Conservation (phyloP, 1,140 invertebrate genomes). For the Drosophila sucinea region DNA sequence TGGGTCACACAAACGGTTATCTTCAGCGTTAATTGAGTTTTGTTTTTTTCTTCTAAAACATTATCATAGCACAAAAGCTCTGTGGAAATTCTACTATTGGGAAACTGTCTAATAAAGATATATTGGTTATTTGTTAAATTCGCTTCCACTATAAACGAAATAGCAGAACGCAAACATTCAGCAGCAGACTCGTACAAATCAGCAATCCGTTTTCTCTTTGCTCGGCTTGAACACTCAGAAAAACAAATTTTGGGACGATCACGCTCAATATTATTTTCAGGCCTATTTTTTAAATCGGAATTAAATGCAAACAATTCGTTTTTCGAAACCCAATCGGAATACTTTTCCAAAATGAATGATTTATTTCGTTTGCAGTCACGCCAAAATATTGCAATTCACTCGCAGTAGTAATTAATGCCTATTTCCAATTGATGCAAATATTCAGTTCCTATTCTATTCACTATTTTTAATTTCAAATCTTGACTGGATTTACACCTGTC, state of each 20-base stretch:
- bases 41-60: too few species aligned
- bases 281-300: not conserved
- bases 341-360: not conserved
- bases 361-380: not conserved
- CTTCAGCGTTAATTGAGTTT: too few species aligned
- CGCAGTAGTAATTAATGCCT: constrained; percentile 14
- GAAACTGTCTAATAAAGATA: too few species aligned
- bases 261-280: too few species aligned
- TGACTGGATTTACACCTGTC: constrained; percentile 14
- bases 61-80: too few species aligned
- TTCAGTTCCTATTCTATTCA: not conserved
- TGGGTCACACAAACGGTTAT: too few species aligned
- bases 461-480: not conserved
- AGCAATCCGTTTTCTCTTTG: constrained; percentile 11
- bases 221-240: not conserved
- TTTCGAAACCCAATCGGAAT: constrained; percentile 13
- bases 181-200: not conserved
- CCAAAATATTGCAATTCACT: not conserved
- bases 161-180: not conserved
- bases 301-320: constrained; percentile 5
- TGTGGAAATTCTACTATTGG: too few species aligned
- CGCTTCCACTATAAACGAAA: constrained; percentile 13
- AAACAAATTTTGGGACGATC: too few species aligned
- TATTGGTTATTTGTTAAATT: constrained; percentile 5
- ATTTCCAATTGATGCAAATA: constrained; percentile 5